Percentiles rank a stretch among this genome's conserved stretches.
Evolutionary conservation across 1,140 invertebrate genomes (phyloP).

Genomic region (Hermatobates lingyangjiaoensis): DNA sequence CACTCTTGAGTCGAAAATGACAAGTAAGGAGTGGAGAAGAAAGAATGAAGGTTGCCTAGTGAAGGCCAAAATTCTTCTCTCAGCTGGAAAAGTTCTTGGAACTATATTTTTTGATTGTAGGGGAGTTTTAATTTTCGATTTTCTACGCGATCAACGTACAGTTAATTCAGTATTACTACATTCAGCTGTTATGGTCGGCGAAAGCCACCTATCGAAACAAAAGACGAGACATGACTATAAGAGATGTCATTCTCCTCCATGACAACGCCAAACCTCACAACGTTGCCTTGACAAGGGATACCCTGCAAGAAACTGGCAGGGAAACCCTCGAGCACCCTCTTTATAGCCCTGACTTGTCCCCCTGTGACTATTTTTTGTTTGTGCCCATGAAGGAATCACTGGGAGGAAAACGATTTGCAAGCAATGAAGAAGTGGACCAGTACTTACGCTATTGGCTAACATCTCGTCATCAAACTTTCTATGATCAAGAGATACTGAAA

Average conservation of each 20-base stretch:
- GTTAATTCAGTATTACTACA: constrained; percentile 10
- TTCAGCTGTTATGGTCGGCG: not conserved
- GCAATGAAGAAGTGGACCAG: constrained; percentile 8
- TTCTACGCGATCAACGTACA: constrained; percentile 12
- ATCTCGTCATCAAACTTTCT: not conserved
- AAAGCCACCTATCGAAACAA: constrained; percentile 4
- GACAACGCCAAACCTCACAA: constrained; percentile 23
- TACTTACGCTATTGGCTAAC: not conserved
- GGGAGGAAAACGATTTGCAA: constrained; percentile 9
- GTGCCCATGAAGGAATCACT: constrained; percentile 16
- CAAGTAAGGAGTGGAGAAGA: constrained; percentile 21
- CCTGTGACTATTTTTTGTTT: constrained; percentile 19
- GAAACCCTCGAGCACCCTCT: constrained; percentile 19
- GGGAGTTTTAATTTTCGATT: constrained; percentile 17
- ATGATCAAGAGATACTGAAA: not conserved
- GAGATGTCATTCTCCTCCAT: constrained; percentile 18
- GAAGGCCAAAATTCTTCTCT: constrained; percentile 15
- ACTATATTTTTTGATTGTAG: constrained; percentile 19
- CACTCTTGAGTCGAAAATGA: constrained; percentile 22
- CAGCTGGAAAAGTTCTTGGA: constrained; percentile 18
- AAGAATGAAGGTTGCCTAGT: constrained; percentile 9
- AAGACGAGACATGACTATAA: constrained; percentile 6
- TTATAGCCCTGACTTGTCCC: constrained; percentile 19
- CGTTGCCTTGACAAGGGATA: constrained; percentile 13
- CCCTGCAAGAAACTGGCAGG: constrained; percentile 18